phyloP scores from a whole-genome alignment of 1,140 invertebrate species.

The Himalopsyche phryganea region DNA sequence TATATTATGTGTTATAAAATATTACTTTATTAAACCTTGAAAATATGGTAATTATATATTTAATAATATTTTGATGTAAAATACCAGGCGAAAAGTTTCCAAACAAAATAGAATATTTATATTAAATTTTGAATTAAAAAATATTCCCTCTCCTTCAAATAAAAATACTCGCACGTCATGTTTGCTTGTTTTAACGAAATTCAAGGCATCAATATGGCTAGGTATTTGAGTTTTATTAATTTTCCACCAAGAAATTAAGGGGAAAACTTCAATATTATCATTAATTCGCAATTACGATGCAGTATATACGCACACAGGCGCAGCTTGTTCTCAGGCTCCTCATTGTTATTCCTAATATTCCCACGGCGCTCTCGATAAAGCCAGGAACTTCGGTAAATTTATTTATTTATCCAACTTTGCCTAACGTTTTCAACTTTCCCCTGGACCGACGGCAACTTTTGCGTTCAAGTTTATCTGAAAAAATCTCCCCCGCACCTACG shows the following conservation, averaged over 20 bases:
- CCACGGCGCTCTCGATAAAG: conserved; percentile 30
- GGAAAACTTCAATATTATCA: conserved; percentile 18
- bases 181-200: no score
- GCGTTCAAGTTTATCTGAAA: conserved; percentile 29
- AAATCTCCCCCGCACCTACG: conserved; percentile 17
- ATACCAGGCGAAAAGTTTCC: no score
- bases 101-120: no score
- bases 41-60: no score
- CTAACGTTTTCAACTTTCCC: conserved; percentile 30
- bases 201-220: no score
- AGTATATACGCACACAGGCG: conserved; percentile 14
- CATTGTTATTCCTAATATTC: conserved; percentile 31
- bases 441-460: conserved; percentile 30
- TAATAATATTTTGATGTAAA: no score
- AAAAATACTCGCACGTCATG: no score
- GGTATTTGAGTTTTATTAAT: no score
- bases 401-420: conserved; percentile 33
- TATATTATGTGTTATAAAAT: no score
- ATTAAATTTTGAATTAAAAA: no score
- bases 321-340: not conserved
- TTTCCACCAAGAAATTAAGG: conserved; percentile 2
- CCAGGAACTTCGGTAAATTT: conserved; percentile 26
- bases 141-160: no score
- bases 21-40: no score
- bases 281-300: conserved; percentile 33